Evolutionary conservation across 2,888 invertebrate species (phyloP), one percentile per base, ranked within the genome.

Genomic region (Sceliomorpha sp.): DNA sequence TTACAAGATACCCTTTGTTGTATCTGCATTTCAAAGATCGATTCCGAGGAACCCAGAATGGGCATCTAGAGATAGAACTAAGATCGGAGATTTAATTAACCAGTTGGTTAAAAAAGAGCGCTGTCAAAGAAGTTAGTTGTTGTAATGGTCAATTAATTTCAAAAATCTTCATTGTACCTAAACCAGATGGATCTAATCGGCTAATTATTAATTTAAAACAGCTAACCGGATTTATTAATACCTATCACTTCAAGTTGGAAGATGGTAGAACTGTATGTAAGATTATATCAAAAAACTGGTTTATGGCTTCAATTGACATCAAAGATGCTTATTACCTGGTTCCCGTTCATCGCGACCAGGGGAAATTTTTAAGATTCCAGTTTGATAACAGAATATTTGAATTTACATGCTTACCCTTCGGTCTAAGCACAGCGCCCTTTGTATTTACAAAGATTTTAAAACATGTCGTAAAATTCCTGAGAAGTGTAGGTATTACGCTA

Each of bases 161-260:
- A 8, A n/a, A 24, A 1, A 53, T 48, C 13, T 71, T 71, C 20
- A 27, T 59, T 1, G 37, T 45, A 6, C 40, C 58, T 5, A 71
- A 71, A 40, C 32, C 67, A 5, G 39, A 67, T 32, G 63, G 62
- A 1, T 48, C 50, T n/a, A 20, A 34, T 17, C 42, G 70, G 6
- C 48, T 64, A 6, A 66, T 74, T 24, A 13, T 74, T 1, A 72
- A 74, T 40, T 37, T 72, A 6, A 64, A 66, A 39, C 15, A 50
- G 0, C 34, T 72, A 27, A 74, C 72, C 14, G 14, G 44, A 12
- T 71, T 67, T 26, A 56, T 72, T 13, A 8, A 10, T 6, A 39
- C 50, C 2, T 2, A 8, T 1, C 66, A 70, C 42, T 74, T 72
- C 15, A 72, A 72, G 15, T 42, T 71, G 13, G 64, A 70, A 53